Percentiles rank a stretch among this genome's conserved stretches.
Conservation (phyloP, 2,888 invertebrate genomes). For the Hirtodrosophila cameraria region DNA sequence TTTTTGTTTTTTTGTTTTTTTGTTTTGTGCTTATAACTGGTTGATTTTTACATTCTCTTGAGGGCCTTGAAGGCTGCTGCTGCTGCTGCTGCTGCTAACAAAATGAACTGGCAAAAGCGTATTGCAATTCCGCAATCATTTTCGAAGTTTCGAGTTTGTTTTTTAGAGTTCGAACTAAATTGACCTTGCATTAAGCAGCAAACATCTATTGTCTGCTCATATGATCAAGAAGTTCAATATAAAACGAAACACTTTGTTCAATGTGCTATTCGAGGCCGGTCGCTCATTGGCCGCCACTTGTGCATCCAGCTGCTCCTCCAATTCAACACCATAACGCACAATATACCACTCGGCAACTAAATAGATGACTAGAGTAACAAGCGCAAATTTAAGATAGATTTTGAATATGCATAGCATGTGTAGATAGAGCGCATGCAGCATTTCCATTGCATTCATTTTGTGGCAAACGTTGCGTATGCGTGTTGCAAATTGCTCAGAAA, state of each 20-base stretch:
- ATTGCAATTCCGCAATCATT: constrained; percentile 66
- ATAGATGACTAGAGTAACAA: constrained; percentile 78
- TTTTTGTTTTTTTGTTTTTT: constrained; percentile 1
- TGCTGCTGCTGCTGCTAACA: constrained; percentile 12
- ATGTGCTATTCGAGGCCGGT: constrained; percentile 64
- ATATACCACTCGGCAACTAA: constrained; percentile 81
- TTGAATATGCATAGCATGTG: constrained; percentile 74
- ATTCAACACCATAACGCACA: constrained; percentile 67
- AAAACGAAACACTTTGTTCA: constrained; percentile 64
- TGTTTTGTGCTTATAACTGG: constrained; percentile 25
- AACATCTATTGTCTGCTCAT: constrained; percentile 23
- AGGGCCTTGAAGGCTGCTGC: constrained; percentile 56
- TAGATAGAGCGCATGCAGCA: constrained; percentile 53
- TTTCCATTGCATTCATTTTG: constrained; percentile 60
- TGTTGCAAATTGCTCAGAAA: constrained; percentile 27
- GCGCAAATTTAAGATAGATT: constrained; percentile 81
- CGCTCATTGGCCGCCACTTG: constrained; percentile 41
- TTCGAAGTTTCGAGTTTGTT: constrained; percentile 12
- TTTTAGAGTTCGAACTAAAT: neutral
- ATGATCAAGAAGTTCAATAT: constrained; percentile 69
- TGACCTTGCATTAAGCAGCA: constrained; percentile 28
- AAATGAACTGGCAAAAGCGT: constrained; percentile 39
- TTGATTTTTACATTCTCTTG: constrained; percentile 69
- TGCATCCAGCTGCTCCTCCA: constrained; percentile 69
- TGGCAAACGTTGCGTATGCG: constrained; percentile 51